Evolutionary conservation across 2,888 invertebrate genomes (phyloP).

Genomic region (Mystacides longicornis): DNA sequence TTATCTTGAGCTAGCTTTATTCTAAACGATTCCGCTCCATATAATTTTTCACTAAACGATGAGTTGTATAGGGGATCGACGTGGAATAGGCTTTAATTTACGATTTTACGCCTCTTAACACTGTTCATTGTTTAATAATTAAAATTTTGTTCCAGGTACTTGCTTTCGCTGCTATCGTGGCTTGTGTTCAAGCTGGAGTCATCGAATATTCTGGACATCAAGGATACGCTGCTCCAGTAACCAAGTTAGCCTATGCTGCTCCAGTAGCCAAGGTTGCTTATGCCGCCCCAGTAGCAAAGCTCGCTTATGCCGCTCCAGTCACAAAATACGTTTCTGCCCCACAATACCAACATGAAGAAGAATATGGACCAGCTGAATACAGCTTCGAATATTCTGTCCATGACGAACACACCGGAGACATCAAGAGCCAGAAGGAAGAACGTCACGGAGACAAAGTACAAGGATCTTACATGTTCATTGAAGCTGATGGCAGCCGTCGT

Average conservation of each 20-base stretch:
- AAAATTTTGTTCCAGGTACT: constrained; percentile 13
- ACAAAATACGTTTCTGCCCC: constrained; percentile 22
- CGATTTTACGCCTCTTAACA: no score
- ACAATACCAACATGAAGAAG: constrained; percentile 13
- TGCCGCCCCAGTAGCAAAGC: constrained; percentile 17
- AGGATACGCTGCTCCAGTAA: constrained; percentile 20
- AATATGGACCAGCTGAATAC: constrained; percentile 23
- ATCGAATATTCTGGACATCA: not conserved
- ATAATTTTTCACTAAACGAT: no score
- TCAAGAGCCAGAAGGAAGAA: constrained; percentile 43
- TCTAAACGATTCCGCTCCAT: no score
- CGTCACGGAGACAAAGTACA: constrained; percentile 42
- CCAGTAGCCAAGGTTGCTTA: constrained; percentile 4
- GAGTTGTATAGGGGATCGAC: no score
- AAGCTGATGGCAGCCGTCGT: constrained; percentile 42
- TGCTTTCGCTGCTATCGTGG: constrained; percentile 13
- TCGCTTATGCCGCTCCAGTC: constrained; percentile 16
- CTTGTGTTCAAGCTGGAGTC: constrained; percentile 13
- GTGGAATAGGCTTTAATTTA: no score
- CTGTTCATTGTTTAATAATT: no score
- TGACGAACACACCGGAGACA: constrained; percentile 41
- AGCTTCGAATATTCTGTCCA: constrained; percentile 38
- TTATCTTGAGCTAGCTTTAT: no score
- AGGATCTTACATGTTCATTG: constrained; percentile 44
- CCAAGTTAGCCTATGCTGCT: constrained; percentile 18